phyloP scores from a whole-genome alignment of 2,113 vertebrate genomes.

The Gallinago undulata region DNA sequence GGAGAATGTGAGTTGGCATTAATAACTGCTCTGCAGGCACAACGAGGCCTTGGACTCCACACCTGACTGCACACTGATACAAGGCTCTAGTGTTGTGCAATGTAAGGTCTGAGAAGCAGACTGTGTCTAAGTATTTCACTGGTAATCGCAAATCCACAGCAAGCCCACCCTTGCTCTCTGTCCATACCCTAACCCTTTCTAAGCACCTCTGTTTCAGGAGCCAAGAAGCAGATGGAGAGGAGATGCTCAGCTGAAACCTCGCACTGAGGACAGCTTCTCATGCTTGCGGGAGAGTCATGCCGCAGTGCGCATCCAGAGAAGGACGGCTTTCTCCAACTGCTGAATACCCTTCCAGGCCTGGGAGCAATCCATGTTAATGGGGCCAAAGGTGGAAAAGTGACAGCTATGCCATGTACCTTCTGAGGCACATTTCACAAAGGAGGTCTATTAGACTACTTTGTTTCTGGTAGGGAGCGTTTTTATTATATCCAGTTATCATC shows the following conservation, averaged over 20 bases:
- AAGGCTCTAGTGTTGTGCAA: background rate
- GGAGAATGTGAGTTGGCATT: background rate
- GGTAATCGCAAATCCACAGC: background rate
- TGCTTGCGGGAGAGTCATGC: accelerated
- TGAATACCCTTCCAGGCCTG: background rate
- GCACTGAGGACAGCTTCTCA: accelerated
- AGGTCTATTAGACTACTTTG: background rate
- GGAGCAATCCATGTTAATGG: background rate
- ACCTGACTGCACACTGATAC: background rate
- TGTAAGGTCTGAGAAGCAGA: background rate
- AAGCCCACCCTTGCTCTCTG: background rate
- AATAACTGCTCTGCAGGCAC: background rate
- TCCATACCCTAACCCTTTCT: background rate
- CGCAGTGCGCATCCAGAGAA: background rate
- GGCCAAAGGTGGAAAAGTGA: conserved; percentile 8
- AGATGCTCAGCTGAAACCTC: background rate
- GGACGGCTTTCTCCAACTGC: background rate
- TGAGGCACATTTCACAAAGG: background rate
- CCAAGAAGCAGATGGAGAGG: background rate
- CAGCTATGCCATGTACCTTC: background rate
- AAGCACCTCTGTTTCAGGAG: background rate
- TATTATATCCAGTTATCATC: background rate
- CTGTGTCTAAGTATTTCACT: background rate
- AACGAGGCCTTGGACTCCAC: background rate
- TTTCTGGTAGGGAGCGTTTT: background rate